Evolutionary conservation across 2,888 invertebrate species (phyloP), one percentile per base, ranked within the genome.

Genomic region (Heliconius ethilla): DNA sequence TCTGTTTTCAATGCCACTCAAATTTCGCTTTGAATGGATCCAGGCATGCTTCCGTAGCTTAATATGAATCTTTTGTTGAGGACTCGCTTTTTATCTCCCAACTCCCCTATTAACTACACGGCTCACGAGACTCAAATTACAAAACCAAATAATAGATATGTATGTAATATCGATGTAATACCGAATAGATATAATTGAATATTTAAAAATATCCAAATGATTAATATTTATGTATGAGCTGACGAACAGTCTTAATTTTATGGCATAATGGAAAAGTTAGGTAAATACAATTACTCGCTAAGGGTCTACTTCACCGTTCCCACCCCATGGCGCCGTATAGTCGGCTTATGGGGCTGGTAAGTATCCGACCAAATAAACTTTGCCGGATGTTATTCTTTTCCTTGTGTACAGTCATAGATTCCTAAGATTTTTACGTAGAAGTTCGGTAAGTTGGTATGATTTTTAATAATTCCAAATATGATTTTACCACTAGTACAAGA

Each of bases 11-110:
- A 89, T 86, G 83, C 83, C 81, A 82, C 84, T 83, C 83, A 79
- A 84, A 86, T 87, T 87, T 87, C 87, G 86, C 85, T 88, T 89
- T 89, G 86, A 89, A 87, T 86, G 83, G 83, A 83, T 81, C 85
- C 85, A 84, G 81, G 83, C 85, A 83, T 84, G 88, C 89, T 90
- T 92, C 90, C 91, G 88, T 84, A 74, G 79, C 80, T 81, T 80
- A 82, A 83, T 81, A 78, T 78, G 74, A 76, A 45, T 75, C 80
- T 77, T 82, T 79, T 82, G 81, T 81, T 77, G 37, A 69, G n/a
- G 22, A 33, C 72, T 63, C 70, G 29, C 69, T 80, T 75, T 78
- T 77, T 76, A 70, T 76, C 70, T 45, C 51, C 45, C 65, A 62
- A 63, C 63, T 27, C 73, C 73, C 62, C 25, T 63, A 40, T 40